Percentiles rank a stretch among this genome's conserved stretches.
Evolutionary conservation across 92 coral and sea anemone genomes (phyloP).

Genomic region (Epizoanthus ramosus): DNA sequence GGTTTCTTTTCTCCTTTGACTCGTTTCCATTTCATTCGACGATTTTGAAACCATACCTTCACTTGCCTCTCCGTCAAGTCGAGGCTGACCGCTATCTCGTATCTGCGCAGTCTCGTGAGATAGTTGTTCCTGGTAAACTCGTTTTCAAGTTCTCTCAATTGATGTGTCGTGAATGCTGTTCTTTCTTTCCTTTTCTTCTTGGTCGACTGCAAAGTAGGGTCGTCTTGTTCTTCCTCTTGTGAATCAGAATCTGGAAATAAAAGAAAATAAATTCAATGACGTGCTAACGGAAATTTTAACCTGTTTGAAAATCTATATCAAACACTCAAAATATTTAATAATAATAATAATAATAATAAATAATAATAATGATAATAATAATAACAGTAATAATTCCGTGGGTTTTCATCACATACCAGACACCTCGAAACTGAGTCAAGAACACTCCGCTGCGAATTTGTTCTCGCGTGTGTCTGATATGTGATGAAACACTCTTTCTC

Average conservation of each 20-base stretch:
- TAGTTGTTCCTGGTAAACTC: conserved; percentile 95
- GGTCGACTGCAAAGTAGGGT: conserved; percentile 13
- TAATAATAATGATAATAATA: too few species aligned
- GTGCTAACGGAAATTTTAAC: too few species aligned
- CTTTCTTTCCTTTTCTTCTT: conserved; percentile 93
- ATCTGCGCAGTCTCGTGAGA: conserved; percentile 92
- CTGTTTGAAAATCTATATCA: too few species aligned
- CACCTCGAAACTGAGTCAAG: too few species aligned
- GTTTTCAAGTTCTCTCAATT: conserved; percentile 95
- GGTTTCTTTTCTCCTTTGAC: conserved; percentile 98
- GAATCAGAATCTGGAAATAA: conserved; percentile 33
- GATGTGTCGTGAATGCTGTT: conserved; percentile 98
- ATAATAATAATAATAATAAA: too few species aligned
- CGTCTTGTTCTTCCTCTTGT: conserved; percentile 40
- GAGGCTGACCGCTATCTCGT: conserved; percentile 97
- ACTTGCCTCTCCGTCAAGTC: conserved; percentile 98
- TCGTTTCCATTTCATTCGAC: conserved; percentile 98
- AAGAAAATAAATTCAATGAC: too few species aligned
- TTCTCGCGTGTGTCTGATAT: too few species aligned
- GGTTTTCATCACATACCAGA: too few species aligned
- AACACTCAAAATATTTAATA: too few species aligned
- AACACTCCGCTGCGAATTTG: too few species aligned
- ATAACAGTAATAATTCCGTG: too few species aligned
- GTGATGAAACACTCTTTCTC: too few species aligned
- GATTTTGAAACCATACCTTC: conserved; percentile 97